Base-by-base conservation (phyloP, 2,113 vertebrate genomes). In the Dasypus novemcinctus region DNA sequence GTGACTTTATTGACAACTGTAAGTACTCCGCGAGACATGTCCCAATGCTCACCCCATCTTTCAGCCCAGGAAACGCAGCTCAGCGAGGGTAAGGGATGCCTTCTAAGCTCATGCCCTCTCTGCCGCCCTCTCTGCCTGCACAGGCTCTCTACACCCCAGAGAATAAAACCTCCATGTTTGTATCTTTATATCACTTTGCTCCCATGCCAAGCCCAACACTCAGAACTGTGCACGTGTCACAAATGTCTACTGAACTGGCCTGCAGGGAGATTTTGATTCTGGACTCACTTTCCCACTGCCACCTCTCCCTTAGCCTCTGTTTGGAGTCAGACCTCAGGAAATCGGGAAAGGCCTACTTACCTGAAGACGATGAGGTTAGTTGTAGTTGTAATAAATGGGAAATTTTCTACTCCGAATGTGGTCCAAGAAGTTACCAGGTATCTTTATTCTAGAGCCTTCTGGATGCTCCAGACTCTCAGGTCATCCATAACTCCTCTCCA, bases 41-140 rank as follows among this genome's bases (percentile, higher is more conserved):
- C 29, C 59, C 66, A 18, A 14, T 20, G 10, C 11, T n/a, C 71
- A 33, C 27, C 69, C 33, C 8, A 0, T 6, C 43, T 64, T 21
- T 69, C 0, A 52, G 61, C 63, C 13, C 38, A 52, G 36, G 66
- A 69, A 33, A 49, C 9, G 46, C 75, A 74, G 59, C 27, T 36
- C 20, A 1, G 52, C 0, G 1, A 74, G 20, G 41, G 69, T 10
- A 23, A 12, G 0, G 14, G 6, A 6, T 3, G 46, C 20, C 4
- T 46, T 72, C 11, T 31, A 52, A 79, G 41, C 49, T 59, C 25
- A 46, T n/a, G 54, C 46, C 20, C 25, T 38, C 20, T 68, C 18
- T n/a, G 1, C 15, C 41, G 14, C 36, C 36, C 75, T 78, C 29
- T 38, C n/a, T 21, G 43, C 46, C 54, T 36, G 18, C 66, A 21